A percentile compares a stretch with the other conserved stretches of the same genome.
Conservation (phyloP, 64 coral and sea anemone genomes). For the Montipora efflorescens region DNA sequence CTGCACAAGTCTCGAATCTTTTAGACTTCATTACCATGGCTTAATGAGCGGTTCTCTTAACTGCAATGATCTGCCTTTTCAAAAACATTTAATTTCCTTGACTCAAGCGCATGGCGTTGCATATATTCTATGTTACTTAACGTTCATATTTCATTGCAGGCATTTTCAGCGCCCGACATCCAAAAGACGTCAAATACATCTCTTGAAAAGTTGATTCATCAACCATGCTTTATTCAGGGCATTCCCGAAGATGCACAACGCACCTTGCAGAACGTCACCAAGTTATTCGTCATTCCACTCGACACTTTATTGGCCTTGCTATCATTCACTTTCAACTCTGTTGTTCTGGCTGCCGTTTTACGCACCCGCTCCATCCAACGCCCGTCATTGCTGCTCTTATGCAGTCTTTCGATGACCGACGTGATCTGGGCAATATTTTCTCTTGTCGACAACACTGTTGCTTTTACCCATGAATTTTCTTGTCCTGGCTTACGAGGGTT, state of each 20-base stretch:
- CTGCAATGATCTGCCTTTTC: no score
- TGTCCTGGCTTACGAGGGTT: not conserved
- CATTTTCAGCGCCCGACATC: no score
- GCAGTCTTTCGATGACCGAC: constrained; percentile 12
- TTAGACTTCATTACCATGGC: no score
- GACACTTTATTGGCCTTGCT: not conserved
- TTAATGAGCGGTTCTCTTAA: no score
- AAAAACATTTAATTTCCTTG: no score
- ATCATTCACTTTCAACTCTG: not conserved
- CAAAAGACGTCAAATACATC: no score
- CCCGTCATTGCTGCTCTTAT: not conserved
- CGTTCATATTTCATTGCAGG: no score
- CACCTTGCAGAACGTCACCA: not conserved
- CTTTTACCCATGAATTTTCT: not conserved
- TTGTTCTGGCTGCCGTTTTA: not conserved
- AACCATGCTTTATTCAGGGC: not conserved
- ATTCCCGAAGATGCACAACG: not conserved
- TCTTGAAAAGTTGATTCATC: not conserved
- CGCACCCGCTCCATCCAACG: not conserved
- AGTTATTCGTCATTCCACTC: not conserved
- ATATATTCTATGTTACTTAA: no score
- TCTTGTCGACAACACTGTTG: not conserved
- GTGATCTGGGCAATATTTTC: not conserved
- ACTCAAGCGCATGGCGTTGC: no score
- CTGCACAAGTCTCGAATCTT: no score